Evolutionary conservation across 1,140 invertebrate species (phyloP), one percentile per base, ranked within the genome.

Genomic region (Neocloeon triangulifer): DNA sequence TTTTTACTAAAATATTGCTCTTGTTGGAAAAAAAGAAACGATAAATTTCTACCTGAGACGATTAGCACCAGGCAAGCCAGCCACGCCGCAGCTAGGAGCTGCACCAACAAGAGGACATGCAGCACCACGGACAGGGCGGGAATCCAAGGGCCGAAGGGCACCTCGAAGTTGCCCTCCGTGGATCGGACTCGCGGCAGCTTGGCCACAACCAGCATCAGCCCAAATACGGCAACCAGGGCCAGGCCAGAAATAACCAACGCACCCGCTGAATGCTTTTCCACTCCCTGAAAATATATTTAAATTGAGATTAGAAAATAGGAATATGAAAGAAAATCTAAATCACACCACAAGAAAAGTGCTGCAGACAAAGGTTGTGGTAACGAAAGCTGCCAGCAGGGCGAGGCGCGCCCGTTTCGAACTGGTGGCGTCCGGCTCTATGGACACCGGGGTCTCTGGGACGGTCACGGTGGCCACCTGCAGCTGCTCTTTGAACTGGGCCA

Each of bases 401-500:
- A n/a, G n/a, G n/a, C n/a, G n/a, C n/a, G n/a, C n/a, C n/a, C n/a
- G n/a, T n/a, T n/a, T n/a, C n/a, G n/a, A n/a, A n/a, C n/a, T n/a
- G n/a, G n/a, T n/a, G n/a, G n/a, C n/a, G n/a, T n/a, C n/a, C n/a
- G n/a, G n/a, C n/a, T n/a, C n/a, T n/a, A n/a, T n/a, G n/a, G n/a
- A n/a, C n/a, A n/a, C n/a, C n/a, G n/a, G n/a, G n/a, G 15, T 4
- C 13, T 12, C 12, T 13, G 12, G 25, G 25, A n/a, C n/a, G n/a
- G n/a, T n/a, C n/a, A 13, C 13, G 12, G 12, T 26, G 25, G 12
- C 25, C 10, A 32, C 31, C 19, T 22, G 16, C 10, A 32, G 31
- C 18, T 19, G 21, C 21, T 32, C 31, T 22, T 32, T 32, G 31
- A 22, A 32, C 17, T 32, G 19, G 12, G 31, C 31, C 1, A 32